Base-by-base conservation (phyloP, 2,888 invertebrate genomes). In the Tricholauxania praeusta region DNA sequence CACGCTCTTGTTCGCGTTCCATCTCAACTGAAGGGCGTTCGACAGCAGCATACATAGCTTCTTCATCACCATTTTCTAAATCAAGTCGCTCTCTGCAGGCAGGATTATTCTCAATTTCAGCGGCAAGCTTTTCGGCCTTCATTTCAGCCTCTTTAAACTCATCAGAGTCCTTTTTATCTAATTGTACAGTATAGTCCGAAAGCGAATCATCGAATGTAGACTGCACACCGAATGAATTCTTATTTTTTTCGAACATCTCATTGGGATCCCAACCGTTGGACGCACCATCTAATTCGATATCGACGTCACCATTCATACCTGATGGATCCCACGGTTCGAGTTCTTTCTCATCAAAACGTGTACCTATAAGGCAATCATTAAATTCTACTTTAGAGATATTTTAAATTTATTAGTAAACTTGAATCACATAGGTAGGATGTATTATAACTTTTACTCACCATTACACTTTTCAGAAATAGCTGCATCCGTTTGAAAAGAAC, bases 181-280 rank as follows among this genome's bases (percentile, higher is more conserved):
- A 89, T 77, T 92, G 94, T 80, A 96, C 91, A 77, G 98, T 98
- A 85, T 99, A 99, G 53, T 96, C 96, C n/a, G 93, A 90, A 79
- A 99, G 88, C 75, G 94, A 93, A 82, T 96, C 95, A 85, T 97
- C 96, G 86, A 95, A 99, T 3, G 96, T 96, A 79, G 97, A 95
- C 82, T 93, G 93, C 12, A 98, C 96, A 71, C 98, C 97, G 87
- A 97, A 98, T 78, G 94, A 91, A 84, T 92, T 91, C 86, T 96
- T 96, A 88, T 98, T 98, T 86, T 93, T 95, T 78, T 93, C 91
- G 88, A 99, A 99, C 98, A 99, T 99, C 80, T 98, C 98, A 87
- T 94, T 93, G 3, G 94, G 94, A 89, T 97, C 96, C 98, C 99
- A 99, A 74, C 98, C 98, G 89, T 97, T 97, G 88, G 93, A 91